Percentiles rank a stretch among this genome's conserved stretches.
These are phyloP conservation scores for Teleogryllus occipitalis DNA, from an alignment of 1,140 invertebrate species.

Conservation along the genomic window DNA sequence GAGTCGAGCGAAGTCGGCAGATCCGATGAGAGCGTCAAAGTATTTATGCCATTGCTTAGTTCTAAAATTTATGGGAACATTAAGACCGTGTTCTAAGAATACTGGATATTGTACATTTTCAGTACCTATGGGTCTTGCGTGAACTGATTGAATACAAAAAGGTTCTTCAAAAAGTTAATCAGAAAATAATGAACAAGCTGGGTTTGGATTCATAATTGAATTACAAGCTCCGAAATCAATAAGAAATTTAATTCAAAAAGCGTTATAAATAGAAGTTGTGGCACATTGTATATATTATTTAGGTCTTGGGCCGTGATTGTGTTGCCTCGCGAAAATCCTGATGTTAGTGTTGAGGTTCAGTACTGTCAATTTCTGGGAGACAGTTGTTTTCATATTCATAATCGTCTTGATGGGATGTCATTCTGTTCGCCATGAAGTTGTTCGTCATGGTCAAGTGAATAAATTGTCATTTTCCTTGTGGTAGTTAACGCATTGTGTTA, in stretches of 20 bases:
- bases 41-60: not conserved
- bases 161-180: not conserved
- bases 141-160: slow-evolving; percentile 4
- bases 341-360: not conserved
- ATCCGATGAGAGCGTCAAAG: not conserved
- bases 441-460: not conserved
- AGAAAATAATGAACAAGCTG: not conserved
- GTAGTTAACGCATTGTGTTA: not conserved
- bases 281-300: not conserved
- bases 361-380: not conserved
- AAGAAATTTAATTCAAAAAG: not conserved
- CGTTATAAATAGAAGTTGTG: not conserved
- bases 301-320: not conserved
- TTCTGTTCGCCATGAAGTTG: not conserved
- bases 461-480: not conserved
- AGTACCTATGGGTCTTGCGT: not conserved
- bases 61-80: not conserved
- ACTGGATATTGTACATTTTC: not conserved
- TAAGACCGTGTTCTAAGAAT: not conserved
- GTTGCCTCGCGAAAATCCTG: not conserved
- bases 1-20: not conserved
- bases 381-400: not conserved
- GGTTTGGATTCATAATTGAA: not conserved
- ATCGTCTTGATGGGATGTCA: not conserved
- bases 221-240: not conserved